phyloP scores from a whole-genome alignment of 2,113 vertebrate species.

The Pimephales promelas region DNA sequence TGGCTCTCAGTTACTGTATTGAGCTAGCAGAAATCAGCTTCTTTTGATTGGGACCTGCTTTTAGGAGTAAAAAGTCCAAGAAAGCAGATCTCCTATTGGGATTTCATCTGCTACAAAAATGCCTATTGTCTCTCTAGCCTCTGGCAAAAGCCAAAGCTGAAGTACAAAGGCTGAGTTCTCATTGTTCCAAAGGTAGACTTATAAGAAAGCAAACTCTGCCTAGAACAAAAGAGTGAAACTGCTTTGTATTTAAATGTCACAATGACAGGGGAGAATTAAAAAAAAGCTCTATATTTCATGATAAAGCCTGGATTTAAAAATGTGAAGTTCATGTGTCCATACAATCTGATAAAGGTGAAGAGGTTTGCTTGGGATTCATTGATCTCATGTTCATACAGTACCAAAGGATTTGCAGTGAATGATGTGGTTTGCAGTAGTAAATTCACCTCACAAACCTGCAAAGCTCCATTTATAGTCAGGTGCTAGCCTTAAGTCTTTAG shows the following conservation, averaged over 20 bases:
- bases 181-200: conserved; percentile 15
- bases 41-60: conserved; percentile 37
- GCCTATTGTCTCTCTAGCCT: conserved; percentile 45
- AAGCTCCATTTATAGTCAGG: neutral
- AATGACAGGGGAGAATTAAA: neutral
- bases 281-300: neutral
- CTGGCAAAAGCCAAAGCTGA: conserved; percentile 29
- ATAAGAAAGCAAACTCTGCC: conserved; percentile 3
- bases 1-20: conserved; percentile 15
- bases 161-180: conserved; percentile 31
- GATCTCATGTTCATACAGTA: neutral
- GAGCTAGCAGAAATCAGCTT: conserved; percentile 32
- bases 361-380: neutral
- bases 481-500: neutral
- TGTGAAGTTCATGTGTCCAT: neutral
- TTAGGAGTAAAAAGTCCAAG: conserved; percentile 27
- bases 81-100: conserved; percentile 41
- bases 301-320: neutral
- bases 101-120: conserved; percentile 29
- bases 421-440: neutral
- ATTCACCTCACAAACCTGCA: neutral
- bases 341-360: neutral
- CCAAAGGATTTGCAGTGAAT: neutral
- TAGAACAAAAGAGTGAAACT: neutral
- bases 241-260: conserved; percentile 34